These are phyloP conservation scores for Ornithoptera priamus DNA, from an alignment of 2,888 invertebrate genomes.

Conservation along the genomic window DNA sequence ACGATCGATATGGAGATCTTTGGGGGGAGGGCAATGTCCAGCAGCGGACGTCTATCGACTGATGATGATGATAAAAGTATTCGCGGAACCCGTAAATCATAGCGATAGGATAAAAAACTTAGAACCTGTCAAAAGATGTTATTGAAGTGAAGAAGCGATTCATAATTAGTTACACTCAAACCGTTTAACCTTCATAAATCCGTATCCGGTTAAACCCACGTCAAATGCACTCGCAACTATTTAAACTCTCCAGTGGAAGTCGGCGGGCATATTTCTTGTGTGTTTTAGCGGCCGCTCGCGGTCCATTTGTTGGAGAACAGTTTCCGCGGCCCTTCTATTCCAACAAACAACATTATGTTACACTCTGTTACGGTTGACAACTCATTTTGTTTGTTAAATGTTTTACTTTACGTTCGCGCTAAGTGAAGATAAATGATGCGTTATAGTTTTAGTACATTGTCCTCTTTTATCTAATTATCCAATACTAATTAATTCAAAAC, in stretches of 20 bases:
- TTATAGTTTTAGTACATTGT: too few species aligned
- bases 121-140: too few species aligned
- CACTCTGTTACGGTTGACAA: not conserved
- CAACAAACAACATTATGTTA: conserved; percentile 10
- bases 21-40: too few species aligned
- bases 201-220: conserved; percentile 23
- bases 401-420: too few species aligned
- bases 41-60: too few species aligned
- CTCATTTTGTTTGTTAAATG: not conserved
- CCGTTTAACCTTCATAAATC: conserved; percentile 26
- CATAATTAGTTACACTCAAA: conserved; percentile 19
- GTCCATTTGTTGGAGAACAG: conserved; percentile 21
- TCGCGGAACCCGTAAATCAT: too few species aligned
- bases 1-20: too few species aligned
- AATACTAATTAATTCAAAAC: too few species aligned
- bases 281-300: conserved; percentile 16
- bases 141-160: not conserved
- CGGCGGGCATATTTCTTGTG: conserved; percentile 24
- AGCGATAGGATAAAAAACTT: too few species aligned
- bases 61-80: too few species aligned
- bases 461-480: too few species aligned
- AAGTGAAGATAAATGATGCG: too few species aligned
- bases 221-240: conserved; percentile 27
- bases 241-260: conserved; percentile 22
- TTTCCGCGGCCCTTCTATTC: conserved; percentile 7